Evolutionary conservation across 2,888 invertebrate genomes (phyloP).

Genomic region (Melipona beecheii): DNA sequence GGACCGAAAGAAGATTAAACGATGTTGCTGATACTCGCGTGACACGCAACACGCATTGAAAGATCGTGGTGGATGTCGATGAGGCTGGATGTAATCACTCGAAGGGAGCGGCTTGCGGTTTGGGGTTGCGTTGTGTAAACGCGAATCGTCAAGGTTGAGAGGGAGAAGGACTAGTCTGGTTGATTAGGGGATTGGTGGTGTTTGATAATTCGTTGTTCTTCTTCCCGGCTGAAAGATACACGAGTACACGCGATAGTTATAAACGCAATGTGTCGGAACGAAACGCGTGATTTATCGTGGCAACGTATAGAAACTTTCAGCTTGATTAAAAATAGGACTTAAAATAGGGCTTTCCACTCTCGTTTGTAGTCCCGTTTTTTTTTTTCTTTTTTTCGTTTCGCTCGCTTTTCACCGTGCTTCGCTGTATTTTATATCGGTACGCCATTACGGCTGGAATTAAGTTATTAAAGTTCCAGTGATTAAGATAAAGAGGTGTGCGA

Average conservation of each 20-base stretch:
- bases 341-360: neutral
- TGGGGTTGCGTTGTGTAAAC: neutral
- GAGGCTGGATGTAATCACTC: conserved; percentile 12
- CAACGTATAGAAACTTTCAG: neutral
- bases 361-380: neutral
- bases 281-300: neutral
- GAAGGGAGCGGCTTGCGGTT: neutral
- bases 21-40: neutral
- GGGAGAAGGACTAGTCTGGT: neutral
- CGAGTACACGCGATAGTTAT: neutral
- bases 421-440: neutral
- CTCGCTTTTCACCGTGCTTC: neutral
- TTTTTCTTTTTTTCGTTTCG: neutral
- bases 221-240: neutral
- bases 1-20: conserved; percentile 2
- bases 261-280: neutral
- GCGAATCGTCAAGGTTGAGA: neutral
- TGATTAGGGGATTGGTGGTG: conserved; percentile 5
- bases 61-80: neutral
- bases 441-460: neutral
- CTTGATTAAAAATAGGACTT: neutral
- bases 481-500: neutral
- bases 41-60: neutral
- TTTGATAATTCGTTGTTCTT: neutral
- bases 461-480: neutral